Evolutionary conservation across 2,113 vertebrate species (phyloP), one percentile per base, ranked within the genome.

Genomic region (Pavo muticus): DNA sequence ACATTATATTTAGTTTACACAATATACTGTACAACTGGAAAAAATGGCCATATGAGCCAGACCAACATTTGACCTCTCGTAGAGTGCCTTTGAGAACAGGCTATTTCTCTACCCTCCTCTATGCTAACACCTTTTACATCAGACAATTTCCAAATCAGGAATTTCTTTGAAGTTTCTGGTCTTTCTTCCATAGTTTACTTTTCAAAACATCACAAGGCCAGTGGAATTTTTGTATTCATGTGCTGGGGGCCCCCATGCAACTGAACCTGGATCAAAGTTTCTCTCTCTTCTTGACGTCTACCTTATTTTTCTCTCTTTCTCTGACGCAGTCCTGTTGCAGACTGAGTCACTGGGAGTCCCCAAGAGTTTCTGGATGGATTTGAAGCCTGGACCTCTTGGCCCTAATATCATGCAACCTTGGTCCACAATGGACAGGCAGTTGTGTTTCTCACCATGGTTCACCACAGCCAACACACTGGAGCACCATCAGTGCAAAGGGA

Each of bases 91-190:
- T 97, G 88, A 96, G 95, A 96, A 76, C 76, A 72, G 47, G 72
- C 95, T 95, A 88, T 93, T 96, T 96, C 79, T 86, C 89, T 95
- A 82, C 73, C 74, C 82, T 75, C 80, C 95, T 84, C 90, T 96
- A 86, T 0, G 82, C 92, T 95, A 96, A 95, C 95, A 95, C 94
- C 92, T 96, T 97, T 97, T 96, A 96, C 94, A 97, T 94, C 94
- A 97, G 95, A 96, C 92, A 91, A 93, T 94, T 96, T 97, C 85
- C 94, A 96, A 96, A 97, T 94, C 91, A 93, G 95, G 91, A 97
- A 97, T 84, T 84, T 91, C 90, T 97, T 97, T 97, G 96, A 98
- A 97, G 96, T 93, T 96, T 84, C 90, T 94, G 25, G 67, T 92
- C 94, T 95, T 95, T 80, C 73, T 87, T 94, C 45, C 57, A 95